Base-by-base conservation (phyloP, 2,797 vertebrate species). In the Anguilla anguilla region DNA sequence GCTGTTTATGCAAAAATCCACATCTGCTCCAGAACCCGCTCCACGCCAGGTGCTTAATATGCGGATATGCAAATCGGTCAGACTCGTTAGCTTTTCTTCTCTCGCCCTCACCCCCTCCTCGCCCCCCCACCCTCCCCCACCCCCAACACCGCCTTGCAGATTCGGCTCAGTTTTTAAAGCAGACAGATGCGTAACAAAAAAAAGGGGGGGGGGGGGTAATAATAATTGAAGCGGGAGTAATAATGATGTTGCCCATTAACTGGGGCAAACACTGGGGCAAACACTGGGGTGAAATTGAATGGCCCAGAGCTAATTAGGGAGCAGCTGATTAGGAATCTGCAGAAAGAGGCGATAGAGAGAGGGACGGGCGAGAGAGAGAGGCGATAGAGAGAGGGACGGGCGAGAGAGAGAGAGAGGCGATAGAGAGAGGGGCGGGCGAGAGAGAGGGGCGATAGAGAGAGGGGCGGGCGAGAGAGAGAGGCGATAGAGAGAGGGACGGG, bases 1-100 rank as follows among this genome's bases (percentile, higher is more conserved):
- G 10, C 51, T 55, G 82, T 55, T 83, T 55, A 83, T 83, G 81
- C 49, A 83, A 81, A 35, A 57, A 83, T 31, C 82, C 82, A 57
- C 82, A 83, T 55, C 82, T 82, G 79, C 79, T 82, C 46, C 79
- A 51, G 43, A 82, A 49, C 43, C 43, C 79, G 2, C 79, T 49
- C 79, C 0, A 7, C 79, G 51, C 79, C n/a, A 53, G 49, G n/a
- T 57, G 53, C 83, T 83, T 83, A 83, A 83, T 57, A 53, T 55
- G 51, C 51, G 15, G 22, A 55, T 83, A 83, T 83, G 82, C 25
- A 55, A 83, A 55, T 83, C 11, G 13, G 15, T 55, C n/a, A 11
- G 49, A 55, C 51, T 83, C 28, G 82, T 57, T 83, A n/a, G 49
- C 22, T 9, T 53, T 28, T 19, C 19, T 83, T 35, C 13, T 77